Evolutionary conservation across 2,113 vertebrate species (phyloP), one percentile per base, ranked within the genome.

Genomic region (Pantherophis guttatus): DNA sequence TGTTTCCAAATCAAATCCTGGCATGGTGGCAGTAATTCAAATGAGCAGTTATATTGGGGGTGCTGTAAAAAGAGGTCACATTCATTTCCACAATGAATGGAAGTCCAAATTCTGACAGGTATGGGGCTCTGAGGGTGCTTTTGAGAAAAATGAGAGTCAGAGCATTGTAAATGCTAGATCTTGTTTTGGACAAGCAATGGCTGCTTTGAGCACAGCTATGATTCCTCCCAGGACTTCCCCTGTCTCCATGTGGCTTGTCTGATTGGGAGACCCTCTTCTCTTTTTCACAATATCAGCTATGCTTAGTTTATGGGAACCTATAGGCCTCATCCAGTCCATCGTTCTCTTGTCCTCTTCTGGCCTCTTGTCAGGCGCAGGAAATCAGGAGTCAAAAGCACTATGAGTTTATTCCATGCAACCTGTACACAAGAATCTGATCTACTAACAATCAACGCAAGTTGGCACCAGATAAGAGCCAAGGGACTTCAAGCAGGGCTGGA

Each of bases 1-100:
- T 94, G 88, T 96, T 94, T 96, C 94, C 94, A 95, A 92, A 94
- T 97, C 17, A 96, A 92, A 97, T 90, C 93, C 0, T 95, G 93
- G 94, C 93, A 94, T 0, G 0, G 93, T 95, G 94, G 94, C 93
- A 96, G 89, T 90, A 96, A 81, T 95, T 97, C 96, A 96, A 95
- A 95, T 95, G 96, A 96, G 94, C 89, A 90, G 94, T 96, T 96
- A 94, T 92, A 93, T 93, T 96, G 92, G 62, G 93, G 85, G 93
- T 92, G 94, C 93, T 94, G 93, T 88, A 95, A 86, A 86, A 90
- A 95, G 97, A 95, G 94, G 96, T 96, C 95, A 92, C 7, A 62
- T 92, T 95, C 95, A 95, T 86, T 62, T 86, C 91, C 95, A 95
- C 94, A 90, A 93, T 44, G 39, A 44, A 44, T 44, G 52, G 39